Evolutionary conservation across 2,113 vertebrate species (phyloP).

Genomic region (Mionectes macconnelli): DNA sequence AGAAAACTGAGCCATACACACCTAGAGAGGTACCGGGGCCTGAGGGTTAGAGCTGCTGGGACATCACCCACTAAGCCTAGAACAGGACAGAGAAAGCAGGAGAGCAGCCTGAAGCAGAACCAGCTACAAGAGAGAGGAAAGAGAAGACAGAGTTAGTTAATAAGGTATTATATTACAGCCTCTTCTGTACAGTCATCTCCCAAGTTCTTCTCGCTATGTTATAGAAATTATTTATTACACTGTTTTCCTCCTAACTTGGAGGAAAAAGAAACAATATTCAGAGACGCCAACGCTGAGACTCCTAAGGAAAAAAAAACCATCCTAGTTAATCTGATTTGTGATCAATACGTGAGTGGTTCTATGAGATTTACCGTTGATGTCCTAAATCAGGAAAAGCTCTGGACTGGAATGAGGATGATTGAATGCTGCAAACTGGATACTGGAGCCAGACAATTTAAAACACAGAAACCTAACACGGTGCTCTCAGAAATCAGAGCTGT

Average conservation of each 20-base stretch:
- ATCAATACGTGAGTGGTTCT: background rate
- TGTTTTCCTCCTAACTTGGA: background rate
- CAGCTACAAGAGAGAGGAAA: constrained; percentile 62
- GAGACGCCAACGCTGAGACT: background rate
- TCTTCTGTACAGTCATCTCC: background rate
- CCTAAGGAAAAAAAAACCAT: background rate
- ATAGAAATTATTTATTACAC: background rate
- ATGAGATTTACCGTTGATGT: background rate
- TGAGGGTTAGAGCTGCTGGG: constrained; percentile 77
- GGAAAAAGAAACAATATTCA: background rate
- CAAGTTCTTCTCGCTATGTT: background rate
- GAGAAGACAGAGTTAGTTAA: constrained; percentile 65
- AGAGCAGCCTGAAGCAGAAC: constrained; percentile 67
- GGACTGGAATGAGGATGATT: background rate
- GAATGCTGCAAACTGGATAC: background rate
- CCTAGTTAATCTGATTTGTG: background rate
- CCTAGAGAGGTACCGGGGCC: constrained; percentile 74
- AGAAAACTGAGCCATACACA: constrained; percentile 77
- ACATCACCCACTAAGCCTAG: constrained; percentile 78
- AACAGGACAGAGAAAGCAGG: constrained; percentile 63
- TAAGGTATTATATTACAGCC: background rate
- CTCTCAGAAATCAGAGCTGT: background rate
- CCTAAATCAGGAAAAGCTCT: background rate
- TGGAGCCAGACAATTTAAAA: background rate
- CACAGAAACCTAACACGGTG: background rate